Evolutionary conservation across 2,797 vertebrate genomes (phyloP).

Genomic region (Chrosomus eos): DNA sequence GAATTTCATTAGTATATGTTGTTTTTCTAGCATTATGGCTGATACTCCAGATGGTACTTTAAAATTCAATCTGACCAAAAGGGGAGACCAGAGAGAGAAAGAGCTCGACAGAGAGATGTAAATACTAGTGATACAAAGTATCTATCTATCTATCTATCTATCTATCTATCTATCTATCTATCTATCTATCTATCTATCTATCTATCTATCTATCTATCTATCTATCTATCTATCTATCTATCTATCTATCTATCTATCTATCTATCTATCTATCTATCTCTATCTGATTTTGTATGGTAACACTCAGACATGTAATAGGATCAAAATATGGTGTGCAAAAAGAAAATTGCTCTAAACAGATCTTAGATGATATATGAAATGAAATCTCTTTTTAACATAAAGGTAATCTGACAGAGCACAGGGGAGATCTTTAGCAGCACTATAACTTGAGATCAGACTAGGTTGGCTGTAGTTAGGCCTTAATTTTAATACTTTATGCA

Average conservation of each 20-base stretch:
- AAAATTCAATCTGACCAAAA: constrained; percentile 7
- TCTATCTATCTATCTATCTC: background rate
- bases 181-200: background rate
- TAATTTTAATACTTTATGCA: constrained; percentile 5
- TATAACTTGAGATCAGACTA: background rate
- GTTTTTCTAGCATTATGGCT: background rate
- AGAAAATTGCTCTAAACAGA: background rate
- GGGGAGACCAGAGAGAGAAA: background rate
- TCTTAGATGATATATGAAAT: background rate
- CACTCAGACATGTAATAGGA: background rate
- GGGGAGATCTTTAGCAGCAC: background rate
- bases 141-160: background rate
- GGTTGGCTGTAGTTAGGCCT: background rate
- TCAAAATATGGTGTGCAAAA: background rate
- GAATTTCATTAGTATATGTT: constrained; percentile 21
- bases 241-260: background rate
- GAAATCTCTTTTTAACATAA: constrained; percentile 21
- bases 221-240: background rate
- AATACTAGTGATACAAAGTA: background rate
- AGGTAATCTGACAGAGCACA: background rate
- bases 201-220: background rate
- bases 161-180: background rate
- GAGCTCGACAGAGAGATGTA: background rate
- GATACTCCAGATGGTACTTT: constrained; percentile 38
- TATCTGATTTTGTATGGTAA: background rate